Evolutionary conservation across 2,113 vertebrate species (phyloP), one percentile per base, ranked within the genome.

Genomic region (Maccullochella peelii): DNA sequence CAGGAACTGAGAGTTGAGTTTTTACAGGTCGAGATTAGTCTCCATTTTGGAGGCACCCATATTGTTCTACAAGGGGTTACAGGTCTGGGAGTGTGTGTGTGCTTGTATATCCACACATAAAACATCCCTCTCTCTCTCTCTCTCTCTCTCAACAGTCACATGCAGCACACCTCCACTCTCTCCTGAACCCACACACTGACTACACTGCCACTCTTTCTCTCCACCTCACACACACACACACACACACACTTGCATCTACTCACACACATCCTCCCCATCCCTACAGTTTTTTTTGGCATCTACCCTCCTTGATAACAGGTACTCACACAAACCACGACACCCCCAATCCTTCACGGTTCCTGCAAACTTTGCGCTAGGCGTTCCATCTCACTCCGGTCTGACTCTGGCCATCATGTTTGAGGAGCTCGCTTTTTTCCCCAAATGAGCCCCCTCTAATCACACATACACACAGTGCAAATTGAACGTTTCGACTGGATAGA

Each of bases 81-180:
- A 80, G 78, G 86, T 89, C 49, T 86, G 77, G 40, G 80, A 72
- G 81, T 25, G 81, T 55, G 81, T 25, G 81, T 55, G 74, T 9
- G 74, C 66, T 66, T 36, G 74, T 7, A 42, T 85, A 42, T 85
- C 47, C 72, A 67, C 87, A 80, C 86, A 82, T 23, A 23, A 79
- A 69, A 14, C 44, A 59, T 58, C 82, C 36, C 57, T 67, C 21
- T 18, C 50, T 75, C 79, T 79, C 83, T 71, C 59, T 65, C 85
- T 9, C n/a, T n/a, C n/a, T n/a, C n/a, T n/a, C n/a, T n/a, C n/a
- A 11, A 52, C 86, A 86, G 79, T 83, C 92, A 91, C 89, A 85
- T 87, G 86, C 84, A 66, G 77, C 88, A 91, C 91, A 80, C 90
- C 88, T 91, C 88, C 88, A 84, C 91, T 85, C 91, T 83, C 89